Base-by-base conservation (phyloP, 2,113 vertebrate species). In the Gobius niger region DNA sequence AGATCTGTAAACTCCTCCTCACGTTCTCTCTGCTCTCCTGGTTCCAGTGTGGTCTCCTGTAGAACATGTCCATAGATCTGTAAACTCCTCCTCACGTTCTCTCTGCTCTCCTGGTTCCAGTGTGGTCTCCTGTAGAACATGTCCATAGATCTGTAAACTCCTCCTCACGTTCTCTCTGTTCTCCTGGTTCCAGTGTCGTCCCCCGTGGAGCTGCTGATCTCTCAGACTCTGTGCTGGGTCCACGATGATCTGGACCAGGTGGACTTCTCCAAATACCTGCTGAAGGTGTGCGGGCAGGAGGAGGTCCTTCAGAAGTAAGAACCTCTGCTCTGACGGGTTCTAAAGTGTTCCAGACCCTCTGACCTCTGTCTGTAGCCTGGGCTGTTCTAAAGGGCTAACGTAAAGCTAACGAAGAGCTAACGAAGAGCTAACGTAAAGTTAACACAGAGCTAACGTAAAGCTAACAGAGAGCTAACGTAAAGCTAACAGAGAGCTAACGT, bases 301-400 rank as follows among this genome's bases (percentile, higher is more conserved):
- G 96, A 98, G 84, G 96, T 97, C 56, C 87, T 99, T 74, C 98
- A 98, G 81, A 99, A 98, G 98, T 99, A 93, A 96, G 97, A 88
- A 8, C n/a, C 24, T 56, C 24, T 24, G 24, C 24, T 24, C 24
- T 2, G 24, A 24, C 3, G 24, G 24, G n/a, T n/a, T 24, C 3
- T 3, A 24, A 24, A 24, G 24, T 24, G 24, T 3, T 24, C 3
- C 24, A 24, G 24, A 34, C 3, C 2, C 24, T 34, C 24, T 34
- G 5, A 34, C 24, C 0, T 34, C 1, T 34, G 24, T 34, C 1
- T 34, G 24, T 34, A 0, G 64, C 88, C n/a, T n/a, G n/a, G n/a
- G n/a, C n/a, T n/a, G n/a, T n/a, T n/a, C n/a, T n/a, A n/a, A n/a
- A n/a, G n/a, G n/a, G n/a, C n/a, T n/a, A n/a, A n/a, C n/a, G n/a